Evolutionary conservation across 2,888 invertebrate genomes (phyloP), one percentile per base, ranked within the genome.

Genomic region (Orchesella flavescens): DNA sequence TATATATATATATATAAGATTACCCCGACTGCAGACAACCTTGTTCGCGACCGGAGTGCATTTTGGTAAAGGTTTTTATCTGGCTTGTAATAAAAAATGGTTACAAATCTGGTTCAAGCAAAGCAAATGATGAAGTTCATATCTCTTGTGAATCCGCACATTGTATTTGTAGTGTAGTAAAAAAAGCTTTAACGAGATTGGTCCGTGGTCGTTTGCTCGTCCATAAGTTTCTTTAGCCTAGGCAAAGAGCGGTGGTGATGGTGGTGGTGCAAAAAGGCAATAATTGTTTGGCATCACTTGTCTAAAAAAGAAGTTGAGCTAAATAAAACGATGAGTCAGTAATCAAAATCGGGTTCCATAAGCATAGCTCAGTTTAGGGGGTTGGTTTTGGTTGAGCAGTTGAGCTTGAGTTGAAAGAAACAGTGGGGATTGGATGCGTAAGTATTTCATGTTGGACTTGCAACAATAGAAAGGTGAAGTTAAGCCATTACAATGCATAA

Each of bases 311-410:
- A 72, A 24, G 77, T 63, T 61, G 61, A 43, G 69, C 84, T 84
- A 84, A 84, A 80, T 84, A 76, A 76, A 80, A 66, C 76, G 84
- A 84, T 84, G 84, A 84, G 53, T 84, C 84, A 84, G 80, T 75
- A 75, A 80, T 84, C 66, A 72, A 80, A 80, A 84, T 84, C 76
- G 72, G 79, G 79, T 79, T 63, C 72, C 79, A 72, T 68, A 65
- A 72, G 13, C 19, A 12, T 9, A 9, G 3, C 21, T 17, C 59
- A 17, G 59, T 21, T 34, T 34, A 7, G 34, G 34, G 34, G n/a
- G n/a, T n/a, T 34, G 34, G 34, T 34, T n/a, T n/a, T n/a, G n/a
- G n/a, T n/a, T n/a, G n/a, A n/a, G n/a, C n/a, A n/a, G n/a, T n/a
- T n/a, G n/a, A n/a, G n/a, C n/a, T n/a, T 34, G 34, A 34, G 34